These are phyloP conservation scores for Drosophila melanogaster DNA, from an alignment of 1,140 invertebrate genomes.

Conservation along the genomic window DNA sequence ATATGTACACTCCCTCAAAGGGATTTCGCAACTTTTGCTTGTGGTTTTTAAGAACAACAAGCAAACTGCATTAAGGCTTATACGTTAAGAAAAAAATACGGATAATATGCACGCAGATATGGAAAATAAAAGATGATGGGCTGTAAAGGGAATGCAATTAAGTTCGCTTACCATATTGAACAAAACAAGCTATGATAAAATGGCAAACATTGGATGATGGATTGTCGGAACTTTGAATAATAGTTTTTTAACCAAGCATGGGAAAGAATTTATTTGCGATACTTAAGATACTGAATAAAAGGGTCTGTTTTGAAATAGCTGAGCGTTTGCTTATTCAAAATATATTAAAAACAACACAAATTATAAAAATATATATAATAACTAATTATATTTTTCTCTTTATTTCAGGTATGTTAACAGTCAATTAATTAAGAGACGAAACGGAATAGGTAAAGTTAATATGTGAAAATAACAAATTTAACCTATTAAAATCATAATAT, in stretches of 20 bases:
- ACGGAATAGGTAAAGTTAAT: not conserved
- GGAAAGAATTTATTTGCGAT: not conserved
- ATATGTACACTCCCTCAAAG: constrained; percentile 34
- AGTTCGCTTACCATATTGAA: constrained; percentile 1
- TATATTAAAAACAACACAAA: too few relatives aligned
- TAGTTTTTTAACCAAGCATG: not conserved
- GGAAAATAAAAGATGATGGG: not conserved
- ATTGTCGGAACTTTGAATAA: not conserved
- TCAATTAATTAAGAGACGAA: not conserved
- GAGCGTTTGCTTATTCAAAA: too few relatives aligned
- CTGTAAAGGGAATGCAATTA: not conserved
- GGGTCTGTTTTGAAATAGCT: not conserved
- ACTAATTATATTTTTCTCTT: constrained; percentile 3
- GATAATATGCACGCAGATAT: constrained; percentile 10
- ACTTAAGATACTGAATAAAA: not conserved
- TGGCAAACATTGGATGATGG: constrained; percentile 5
- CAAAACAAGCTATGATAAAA: not conserved
- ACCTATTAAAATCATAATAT: not conserved
- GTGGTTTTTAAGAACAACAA: constrained; percentile 29
- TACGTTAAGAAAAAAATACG: not conserved
- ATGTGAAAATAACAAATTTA: not conserved
- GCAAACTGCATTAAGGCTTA: constrained; percentile 47
- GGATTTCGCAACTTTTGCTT: constrained; percentile 21
- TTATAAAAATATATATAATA: too few relatives aligned
- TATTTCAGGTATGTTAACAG: constrained; percentile 32